Evolutionary conservation across 2,888 invertebrate species (phyloP).

Genomic region (Epistrophe eligans): DNA sequence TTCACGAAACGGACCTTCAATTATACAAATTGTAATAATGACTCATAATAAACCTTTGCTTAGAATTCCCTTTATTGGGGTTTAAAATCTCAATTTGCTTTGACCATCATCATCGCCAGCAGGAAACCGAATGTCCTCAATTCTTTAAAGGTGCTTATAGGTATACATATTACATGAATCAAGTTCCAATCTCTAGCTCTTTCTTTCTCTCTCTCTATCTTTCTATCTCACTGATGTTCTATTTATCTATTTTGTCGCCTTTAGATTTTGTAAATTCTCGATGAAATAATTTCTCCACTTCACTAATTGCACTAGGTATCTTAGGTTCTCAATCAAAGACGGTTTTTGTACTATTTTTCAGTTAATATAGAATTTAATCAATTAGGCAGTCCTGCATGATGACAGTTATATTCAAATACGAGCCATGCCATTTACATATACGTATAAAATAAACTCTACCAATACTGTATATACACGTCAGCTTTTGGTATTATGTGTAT

Average conservation of each 20-base stretch:
- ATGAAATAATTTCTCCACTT: neutral
- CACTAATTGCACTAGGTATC: neutral
- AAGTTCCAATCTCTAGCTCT: neutral
- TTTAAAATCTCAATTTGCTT: constrained; percentile 20
- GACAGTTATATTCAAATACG: neutral
- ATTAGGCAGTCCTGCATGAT: neutral
- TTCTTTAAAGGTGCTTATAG: neutral
- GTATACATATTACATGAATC: no score
- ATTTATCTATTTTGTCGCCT: neutral
- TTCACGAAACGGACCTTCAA: neutral
- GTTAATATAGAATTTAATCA: constrained; percentile 11
- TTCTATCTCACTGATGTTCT: no score
- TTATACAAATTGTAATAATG: constrained; percentile 22
- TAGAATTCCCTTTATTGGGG: constrained; percentile 11
- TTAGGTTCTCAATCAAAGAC: neutral
- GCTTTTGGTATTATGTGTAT: neutral
- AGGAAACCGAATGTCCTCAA: constrained; percentile 19
- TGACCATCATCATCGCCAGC: constrained; percentile 6
- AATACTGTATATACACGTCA: neutral
- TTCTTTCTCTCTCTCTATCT: neutral
- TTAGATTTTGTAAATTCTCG: neutral
- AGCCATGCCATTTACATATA: neutral
- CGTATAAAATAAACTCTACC: no score
- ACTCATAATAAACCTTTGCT: constrained; percentile 13
- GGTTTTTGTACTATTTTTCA: neutral